Percentiles rank a stretch among this genome's conserved stretches.
Evolutionary conservation across 2,797 vertebrate species (phyloP).

Genomic region (Eulemur coronatus): DNA sequence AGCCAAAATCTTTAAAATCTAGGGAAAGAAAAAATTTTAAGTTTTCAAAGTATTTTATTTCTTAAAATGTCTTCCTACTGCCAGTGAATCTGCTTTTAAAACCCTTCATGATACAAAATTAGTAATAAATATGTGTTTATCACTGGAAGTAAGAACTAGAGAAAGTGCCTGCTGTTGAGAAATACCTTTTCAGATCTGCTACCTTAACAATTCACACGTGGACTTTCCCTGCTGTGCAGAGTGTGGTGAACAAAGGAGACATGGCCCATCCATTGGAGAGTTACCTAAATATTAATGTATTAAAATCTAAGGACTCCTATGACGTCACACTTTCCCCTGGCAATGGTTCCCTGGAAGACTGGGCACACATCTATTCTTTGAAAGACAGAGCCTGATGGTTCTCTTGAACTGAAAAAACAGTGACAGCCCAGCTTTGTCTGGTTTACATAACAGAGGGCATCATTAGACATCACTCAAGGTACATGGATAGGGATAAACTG

Average conservation of each 20-base stretch:
- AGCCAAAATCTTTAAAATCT: constrained; percentile 60
- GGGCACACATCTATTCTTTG: not conserved
- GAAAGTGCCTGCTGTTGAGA: not conserved
- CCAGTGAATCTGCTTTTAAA: constrained; percentile 53
- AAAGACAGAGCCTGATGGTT: not conserved
- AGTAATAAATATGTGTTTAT: not conserved
- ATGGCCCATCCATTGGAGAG: not conserved
- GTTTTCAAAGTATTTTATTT: constrained; percentile 59
- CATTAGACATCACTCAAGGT: not conserved
- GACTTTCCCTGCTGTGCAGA: not conserved
- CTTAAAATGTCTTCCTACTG: constrained; percentile 51
- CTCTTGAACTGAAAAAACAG: not conserved
- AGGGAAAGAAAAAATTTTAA: constrained; percentile 58
- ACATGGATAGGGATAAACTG: not conserved
- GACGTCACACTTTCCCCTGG: not conserved
- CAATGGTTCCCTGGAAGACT: not conserved
- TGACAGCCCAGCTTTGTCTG: not conserved
- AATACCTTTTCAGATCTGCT: not conserved
- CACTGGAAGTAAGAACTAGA: not conserved
- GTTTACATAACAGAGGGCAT: not conserved
- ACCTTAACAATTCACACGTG: not conserved
- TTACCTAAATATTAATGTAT: not conserved
- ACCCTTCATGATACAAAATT: constrained; percentile 39
- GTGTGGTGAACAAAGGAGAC: not conserved
- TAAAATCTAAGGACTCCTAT: not conserved